Evolutionary conservation across 2,888 invertebrate genomes (phyloP), one percentile per base, ranked within the genome.

Genomic region (Lucinisca nassula): DNA sequence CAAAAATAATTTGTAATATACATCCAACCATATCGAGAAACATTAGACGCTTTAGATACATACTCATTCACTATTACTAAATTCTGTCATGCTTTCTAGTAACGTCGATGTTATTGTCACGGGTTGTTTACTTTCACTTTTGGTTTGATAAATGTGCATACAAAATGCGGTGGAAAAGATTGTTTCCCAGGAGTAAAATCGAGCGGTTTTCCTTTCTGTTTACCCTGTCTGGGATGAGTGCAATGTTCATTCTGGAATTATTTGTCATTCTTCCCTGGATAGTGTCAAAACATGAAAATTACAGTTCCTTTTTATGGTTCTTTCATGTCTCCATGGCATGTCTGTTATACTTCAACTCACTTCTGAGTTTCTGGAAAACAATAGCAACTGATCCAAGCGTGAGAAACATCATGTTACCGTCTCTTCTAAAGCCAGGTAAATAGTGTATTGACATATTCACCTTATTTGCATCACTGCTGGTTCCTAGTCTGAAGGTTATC

Each of bases 301-400:
- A 87, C n/a, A 78, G 87, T 49, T 82, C 67, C 8, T 14, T 87
- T 8, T 86, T 87, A 35, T 94, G 91, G 79, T 94, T 92, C 85
- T 75, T 97, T 75, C 98, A 97, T 95, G 97, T 97, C 94, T 94
- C 97, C 27, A 96, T 97, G 90, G 98, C 98, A 58, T 97, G 97
- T 55, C 98, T 98, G 95, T 96, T 98, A 0, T 96, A 98, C 93
- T 96, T 98, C 61, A 98, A 98, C 95, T 97, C 98, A 38, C 97
- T 98, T 75, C 97, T 98, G 0, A 98, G 98, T 95, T 97, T 98
- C 95, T 97, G 98, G 72, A 98, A 97, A 92, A 97, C 98, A 45
- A 97, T 98, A 94, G 96, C 98, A 77, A 97, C 97, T 79, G 98
- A 98, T 93, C 98, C 98, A 10, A 98, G 98, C 96, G 91, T 95